Percentiles rank a stretch among this genome's conserved stretches.
These are phyloP conservation scores for Macheiramphus alcinus DNA, from an alignment of 2,113 vertebrate species.

Conservation along the genomic window DNA sequence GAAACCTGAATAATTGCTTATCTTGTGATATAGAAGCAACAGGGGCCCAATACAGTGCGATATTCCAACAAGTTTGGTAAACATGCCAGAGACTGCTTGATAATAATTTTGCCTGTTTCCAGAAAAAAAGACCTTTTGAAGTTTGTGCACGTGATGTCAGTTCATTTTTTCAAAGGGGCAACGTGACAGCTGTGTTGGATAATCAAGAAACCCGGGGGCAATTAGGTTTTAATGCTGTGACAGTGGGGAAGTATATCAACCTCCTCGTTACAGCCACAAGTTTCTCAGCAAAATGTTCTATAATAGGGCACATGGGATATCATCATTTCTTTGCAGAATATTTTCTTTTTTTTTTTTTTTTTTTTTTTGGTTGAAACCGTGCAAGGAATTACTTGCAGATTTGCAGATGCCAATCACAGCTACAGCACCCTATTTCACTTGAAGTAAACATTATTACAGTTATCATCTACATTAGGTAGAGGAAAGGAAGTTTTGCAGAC, in stretches of 20 bases:
- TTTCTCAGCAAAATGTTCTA: neutral
- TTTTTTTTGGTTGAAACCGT: neutral
- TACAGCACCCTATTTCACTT: neutral
- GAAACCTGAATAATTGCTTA: neutral
- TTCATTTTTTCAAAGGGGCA: constrained; percentile 37
- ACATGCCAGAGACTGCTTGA: neutral
- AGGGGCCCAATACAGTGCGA: neutral
- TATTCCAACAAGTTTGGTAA: neutral
- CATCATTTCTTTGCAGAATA: neutral
- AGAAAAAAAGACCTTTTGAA: neutral
- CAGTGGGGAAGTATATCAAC: neutral
- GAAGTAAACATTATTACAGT: neutral
- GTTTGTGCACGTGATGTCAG: neutral
- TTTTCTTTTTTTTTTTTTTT: neutral
- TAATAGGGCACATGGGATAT: neutral
- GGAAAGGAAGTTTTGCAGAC: neutral
- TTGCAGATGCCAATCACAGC: neutral
- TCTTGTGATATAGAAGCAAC: neutral
- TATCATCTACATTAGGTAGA: neutral
- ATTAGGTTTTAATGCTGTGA: constrained; percentile 42
- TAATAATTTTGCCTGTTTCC: neutral
- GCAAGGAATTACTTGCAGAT: neutral
- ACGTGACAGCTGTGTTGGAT: constrained; percentile 29
- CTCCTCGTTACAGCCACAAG: neutral
- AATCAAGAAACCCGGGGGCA: constrained; percentile 35